Percentiles rank a stretch among this genome's conserved stretches.
Conservation (phyloP, 2,113 vertebrate genomes). For the Bos javanicus region DNA sequence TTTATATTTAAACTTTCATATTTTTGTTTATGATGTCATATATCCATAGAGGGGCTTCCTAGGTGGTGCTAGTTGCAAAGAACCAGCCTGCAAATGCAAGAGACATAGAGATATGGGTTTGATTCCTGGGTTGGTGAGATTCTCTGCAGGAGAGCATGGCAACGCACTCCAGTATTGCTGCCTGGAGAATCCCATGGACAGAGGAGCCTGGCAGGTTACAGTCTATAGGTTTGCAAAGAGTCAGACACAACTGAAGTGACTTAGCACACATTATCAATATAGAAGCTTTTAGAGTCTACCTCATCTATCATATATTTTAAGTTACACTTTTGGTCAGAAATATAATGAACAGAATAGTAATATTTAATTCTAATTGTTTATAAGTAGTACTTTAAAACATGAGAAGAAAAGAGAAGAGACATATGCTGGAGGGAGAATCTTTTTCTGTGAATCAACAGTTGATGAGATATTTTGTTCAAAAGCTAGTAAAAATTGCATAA, state of each 20-base stretch:
- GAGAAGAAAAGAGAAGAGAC: neutral
- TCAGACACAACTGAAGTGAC: neutral
- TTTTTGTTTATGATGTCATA: neutral
- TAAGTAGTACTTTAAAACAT: neutral
- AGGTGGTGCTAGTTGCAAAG: neutral
- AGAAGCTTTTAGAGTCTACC: neutral
- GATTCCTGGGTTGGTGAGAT: neutral
- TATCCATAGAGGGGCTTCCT: neutral
- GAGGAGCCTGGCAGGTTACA: neutral
- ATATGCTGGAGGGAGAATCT: neutral
- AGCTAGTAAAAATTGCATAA: neutral
- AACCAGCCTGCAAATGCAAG: neutral
- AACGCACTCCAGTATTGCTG: neutral
- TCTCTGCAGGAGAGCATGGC: neutral
- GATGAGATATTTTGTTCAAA: neutral
- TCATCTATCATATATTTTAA: neutral
- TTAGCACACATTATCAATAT: neutral
- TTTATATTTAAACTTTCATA: neutral
- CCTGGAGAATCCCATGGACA: neutral
- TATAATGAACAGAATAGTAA: neutral
- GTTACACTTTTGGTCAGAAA: neutral
- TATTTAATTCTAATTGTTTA: neutral
- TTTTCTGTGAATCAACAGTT: neutral
- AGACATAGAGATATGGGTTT: neutral
- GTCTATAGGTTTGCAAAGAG: neutral